Conservation (phyloP, 2,888 invertebrate genomes). For the Chrysotoxum bicinctum region DNA sequence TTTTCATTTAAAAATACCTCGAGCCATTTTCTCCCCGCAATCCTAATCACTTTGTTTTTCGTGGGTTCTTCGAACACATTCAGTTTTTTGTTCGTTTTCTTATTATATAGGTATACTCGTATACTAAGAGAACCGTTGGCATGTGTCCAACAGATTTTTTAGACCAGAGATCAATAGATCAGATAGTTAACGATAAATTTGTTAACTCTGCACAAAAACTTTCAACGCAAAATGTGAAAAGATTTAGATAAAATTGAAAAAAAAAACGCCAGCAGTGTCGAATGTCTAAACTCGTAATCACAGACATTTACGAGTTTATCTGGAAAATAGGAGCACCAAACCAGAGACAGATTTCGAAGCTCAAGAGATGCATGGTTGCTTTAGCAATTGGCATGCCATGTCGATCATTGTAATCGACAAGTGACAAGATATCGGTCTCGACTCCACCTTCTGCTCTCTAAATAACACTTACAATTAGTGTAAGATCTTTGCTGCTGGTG, state of each 20-base stretch:
- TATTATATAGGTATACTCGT: constrained; percentile 5
- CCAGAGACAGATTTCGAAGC: constrained; percentile 22
- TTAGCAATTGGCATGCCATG: constrained; percentile 44
- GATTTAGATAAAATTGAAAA: neutral
- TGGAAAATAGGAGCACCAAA: constrained; percentile 34
- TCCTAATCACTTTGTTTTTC: constrained; percentile 29
- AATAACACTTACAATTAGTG: constrained; percentile 14
- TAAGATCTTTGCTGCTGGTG: neutral
- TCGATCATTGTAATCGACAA: constrained; percentile 56
- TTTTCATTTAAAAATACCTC: constrained; percentile 39
- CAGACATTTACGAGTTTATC: constrained; percentile 52
- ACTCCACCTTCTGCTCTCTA: constrained; percentile 58
- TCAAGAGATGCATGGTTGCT: constrained; percentile 24
- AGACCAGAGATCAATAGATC: constrained; percentile 67
- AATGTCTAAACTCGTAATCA: constrained; percentile 55
- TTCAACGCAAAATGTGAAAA: constrained; percentile 8
- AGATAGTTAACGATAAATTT: constrained; percentile 52
- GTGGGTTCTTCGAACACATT: constrained; percentile 18
- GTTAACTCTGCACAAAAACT: constrained; percentile 12
- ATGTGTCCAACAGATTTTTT: constrained; percentile 55
- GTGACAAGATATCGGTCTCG: constrained; percentile 34
- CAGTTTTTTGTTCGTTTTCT: neutral
- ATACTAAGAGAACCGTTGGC: constrained; percentile 42
- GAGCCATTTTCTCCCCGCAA: neutral
- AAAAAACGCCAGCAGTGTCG: constrained; percentile 2